Conservation (phyloP, 2,888 invertebrate genomes). For the Stenodema calcarata region DNA sequence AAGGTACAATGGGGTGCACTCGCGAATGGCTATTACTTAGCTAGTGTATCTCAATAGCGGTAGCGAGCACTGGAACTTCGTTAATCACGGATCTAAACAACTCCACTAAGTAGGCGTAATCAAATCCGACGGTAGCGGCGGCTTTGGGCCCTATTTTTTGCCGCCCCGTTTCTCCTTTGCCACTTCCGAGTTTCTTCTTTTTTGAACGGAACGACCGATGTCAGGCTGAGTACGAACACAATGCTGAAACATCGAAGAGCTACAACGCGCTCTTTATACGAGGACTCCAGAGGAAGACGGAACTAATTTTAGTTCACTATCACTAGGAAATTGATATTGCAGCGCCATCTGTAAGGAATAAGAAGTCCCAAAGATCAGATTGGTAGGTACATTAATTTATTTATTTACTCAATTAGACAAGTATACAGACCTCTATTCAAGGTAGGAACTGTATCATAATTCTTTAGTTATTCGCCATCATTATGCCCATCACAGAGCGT, state of each 20-base stretch:
- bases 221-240: not conserved
- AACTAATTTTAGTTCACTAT: too few species aligned
- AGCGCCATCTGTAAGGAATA: too few species aligned
- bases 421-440: too few species aligned
- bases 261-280: too few species aligned
- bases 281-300: too few species aligned
- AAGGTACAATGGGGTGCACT: slow-evolving; percentile 40
- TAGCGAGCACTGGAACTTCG: slow-evolving; percentile 25
- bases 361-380: too few species aligned
- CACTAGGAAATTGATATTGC: too few species aligned
- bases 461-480: too few species aligned
- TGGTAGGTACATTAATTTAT: too few species aligned
- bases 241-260: not conserved
- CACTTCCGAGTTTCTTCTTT: not conserved
- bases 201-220: not conserved
- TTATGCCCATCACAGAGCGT: too few species aligned
- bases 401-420: too few species aligned
- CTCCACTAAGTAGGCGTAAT: slow-evolving; percentile 41
- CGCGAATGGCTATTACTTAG: slow-evolving; percentile 45
- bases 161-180: not conserved
- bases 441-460: too few species aligned
- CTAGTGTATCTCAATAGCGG: slow-evolving; percentile 35
- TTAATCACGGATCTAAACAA: slow-evolving; percentile 35
- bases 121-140: slow-evolving; percentile 20
- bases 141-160: not conserved